A percentile compares a stretch with the other conserved stretches of the same genome.
Conservation (phyloP, 2,888 invertebrate genomes). For the Epinotia demarniana region DNA sequence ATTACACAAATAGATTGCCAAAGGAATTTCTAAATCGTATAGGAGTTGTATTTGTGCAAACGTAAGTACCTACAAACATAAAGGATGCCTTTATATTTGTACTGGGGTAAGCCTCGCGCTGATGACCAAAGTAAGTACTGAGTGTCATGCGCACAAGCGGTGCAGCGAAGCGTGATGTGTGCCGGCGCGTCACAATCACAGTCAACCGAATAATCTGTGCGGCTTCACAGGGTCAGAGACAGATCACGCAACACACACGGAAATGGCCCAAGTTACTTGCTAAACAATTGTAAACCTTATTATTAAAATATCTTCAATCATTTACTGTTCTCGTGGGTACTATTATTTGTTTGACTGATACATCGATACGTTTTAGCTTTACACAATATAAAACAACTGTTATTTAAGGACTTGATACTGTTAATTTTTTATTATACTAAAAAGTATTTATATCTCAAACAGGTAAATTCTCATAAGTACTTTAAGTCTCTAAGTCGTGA, state of each 20-base stretch:
- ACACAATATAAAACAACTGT: slow-evolving; percentile 39
- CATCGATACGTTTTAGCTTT: background rate
- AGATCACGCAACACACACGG: background rate
- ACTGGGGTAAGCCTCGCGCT: slow-evolving; percentile 3
- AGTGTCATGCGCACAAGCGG: slow-evolving; percentile 15
- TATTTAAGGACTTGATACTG: background rate
- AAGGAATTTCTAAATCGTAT: background rate
- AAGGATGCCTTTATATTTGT: too few species aligned
- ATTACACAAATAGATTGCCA: too few species aligned
- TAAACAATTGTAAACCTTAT: background rate
- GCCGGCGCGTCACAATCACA: slow-evolving; percentile 2
- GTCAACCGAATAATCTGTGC: slow-evolving; percentile 18
- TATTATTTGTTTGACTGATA: background rate
- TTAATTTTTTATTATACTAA: background rate
- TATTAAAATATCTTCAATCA: background rate
- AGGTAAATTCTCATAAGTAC: slow-evolving; percentile 35
- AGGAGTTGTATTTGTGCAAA: background rate
- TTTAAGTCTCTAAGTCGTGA: slow-evolving; percentile 42
- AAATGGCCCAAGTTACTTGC: background rate
- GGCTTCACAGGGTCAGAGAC: slow-evolving; percentile 16
- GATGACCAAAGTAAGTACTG: background rate
- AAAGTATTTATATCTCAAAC: slow-evolving; percentile 14
- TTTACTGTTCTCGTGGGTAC: background rate
- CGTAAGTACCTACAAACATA: background rate
- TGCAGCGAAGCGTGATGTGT: background rate